Evolutionary conservation across 2,797 vertebrate species (phyloP).

Genomic region (Poeciliopsis infans): DNA sequence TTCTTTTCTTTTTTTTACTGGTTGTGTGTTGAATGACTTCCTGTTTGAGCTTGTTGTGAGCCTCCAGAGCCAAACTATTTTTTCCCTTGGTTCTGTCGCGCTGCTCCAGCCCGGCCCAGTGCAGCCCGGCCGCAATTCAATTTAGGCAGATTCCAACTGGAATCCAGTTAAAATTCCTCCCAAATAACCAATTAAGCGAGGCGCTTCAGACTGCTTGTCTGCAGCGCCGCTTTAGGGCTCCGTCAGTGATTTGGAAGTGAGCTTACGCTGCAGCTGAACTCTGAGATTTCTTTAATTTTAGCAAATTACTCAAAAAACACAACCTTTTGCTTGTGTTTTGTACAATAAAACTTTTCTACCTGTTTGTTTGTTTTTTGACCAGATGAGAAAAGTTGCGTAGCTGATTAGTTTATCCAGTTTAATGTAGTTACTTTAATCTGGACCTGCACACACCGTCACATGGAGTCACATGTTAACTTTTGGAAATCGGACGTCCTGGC

Average conservation of each 20-base stretch:
- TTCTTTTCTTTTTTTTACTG: constrained; percentile 34
- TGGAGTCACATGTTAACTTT: constrained; percentile 20
- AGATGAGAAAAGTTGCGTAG: constrained; percentile 5
- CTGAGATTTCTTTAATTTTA: not conserved
- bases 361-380: not conserved
- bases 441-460: constrained; percentile 33
- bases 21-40: constrained; percentile 73
- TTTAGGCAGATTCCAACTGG: constrained; percentile 61
- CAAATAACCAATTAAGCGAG: constrained; percentile 60
- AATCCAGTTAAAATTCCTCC: constrained; percentile 69
- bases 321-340: not conserved
- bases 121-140: constrained; percentile 61
- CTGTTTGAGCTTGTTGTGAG: constrained; percentile 74
- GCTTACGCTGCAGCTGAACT: not conserved
- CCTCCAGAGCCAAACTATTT: constrained; percentile 64
- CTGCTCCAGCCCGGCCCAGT: constrained; percentile 40
- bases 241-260: not conserved
- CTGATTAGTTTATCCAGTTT: constrained; percentile 23
- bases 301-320: not conserved
- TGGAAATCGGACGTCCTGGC: constrained; percentile 21
- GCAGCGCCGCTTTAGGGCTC: constrained; percentile 9
- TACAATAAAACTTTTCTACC: not conserved
- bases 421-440: constrained; percentile 5
- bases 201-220: constrained; percentile 48
- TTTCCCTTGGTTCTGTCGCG: constrained; percentile 3